These are phyloP conservation scores for Rhinolophus sinicus DNA, from an alignment of 2,113 vertebrate species.

Conservation along the genomic window DNA sequence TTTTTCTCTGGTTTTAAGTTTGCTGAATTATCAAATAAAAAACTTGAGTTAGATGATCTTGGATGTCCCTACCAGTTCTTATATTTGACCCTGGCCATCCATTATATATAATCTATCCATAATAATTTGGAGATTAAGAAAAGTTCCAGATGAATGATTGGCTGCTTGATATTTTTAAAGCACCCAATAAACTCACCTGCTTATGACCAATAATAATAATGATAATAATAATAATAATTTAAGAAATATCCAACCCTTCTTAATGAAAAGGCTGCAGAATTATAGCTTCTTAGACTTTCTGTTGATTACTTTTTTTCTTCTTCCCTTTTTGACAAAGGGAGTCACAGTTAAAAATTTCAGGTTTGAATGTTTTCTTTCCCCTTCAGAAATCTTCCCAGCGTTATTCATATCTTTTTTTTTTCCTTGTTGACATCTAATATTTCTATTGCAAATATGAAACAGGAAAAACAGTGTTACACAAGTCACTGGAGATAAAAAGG, in stretches of 20 bases:
- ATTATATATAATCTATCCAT: not conserved
- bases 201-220: not conserved
- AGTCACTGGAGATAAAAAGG: slow-evolving; percentile 52
- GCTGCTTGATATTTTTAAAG: not conserved
- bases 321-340: not conserved
- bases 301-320: not conserved
- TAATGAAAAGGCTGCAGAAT: not conserved
- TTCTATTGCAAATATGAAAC: slow-evolving; percentile 51
- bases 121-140: not conserved
- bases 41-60: not conserved
- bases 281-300: not conserved
- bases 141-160: not conserved
- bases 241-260: not conserved
- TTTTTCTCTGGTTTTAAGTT: not conserved
- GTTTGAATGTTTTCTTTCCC: not conserved
- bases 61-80: not conserved
- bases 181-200: not conserved
- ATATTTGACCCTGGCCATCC: not conserved
- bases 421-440: slow-evolving; percentile 39
- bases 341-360: not conserved
- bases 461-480: slow-evolving; percentile 9
- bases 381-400: not conserved
- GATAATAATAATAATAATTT: not conserved
- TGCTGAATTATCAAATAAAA: not conserved
- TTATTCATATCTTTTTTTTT: not conserved